phyloP scores from a whole-genome alignment of 2,797 vertebrate genomes.

The Hydrocynus forskahlii region DNA sequence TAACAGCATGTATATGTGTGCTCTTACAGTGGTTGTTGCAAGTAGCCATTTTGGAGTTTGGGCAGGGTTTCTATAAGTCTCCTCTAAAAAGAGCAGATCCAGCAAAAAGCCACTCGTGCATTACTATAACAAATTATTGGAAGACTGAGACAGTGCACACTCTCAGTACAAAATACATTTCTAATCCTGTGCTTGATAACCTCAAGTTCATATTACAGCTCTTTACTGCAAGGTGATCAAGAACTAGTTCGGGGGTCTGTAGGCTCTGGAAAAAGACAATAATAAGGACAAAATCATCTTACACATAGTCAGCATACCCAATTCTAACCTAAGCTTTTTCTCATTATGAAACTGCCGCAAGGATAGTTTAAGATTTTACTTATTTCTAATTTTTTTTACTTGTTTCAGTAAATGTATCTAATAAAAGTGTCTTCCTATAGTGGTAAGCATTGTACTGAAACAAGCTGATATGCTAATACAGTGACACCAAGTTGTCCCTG shows the following conservation, averaged over 20 bases:
- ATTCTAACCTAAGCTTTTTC: too few relatives aligned
- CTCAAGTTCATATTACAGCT: background rate
- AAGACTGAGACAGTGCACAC: background rate
- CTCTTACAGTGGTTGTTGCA: background rate
- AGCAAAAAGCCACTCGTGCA: constrained; percentile 26
- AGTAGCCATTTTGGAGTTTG: background rate
- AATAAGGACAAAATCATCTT: background rate
- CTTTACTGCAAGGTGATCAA: background rate
- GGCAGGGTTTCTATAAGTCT: constrained; percentile 31
- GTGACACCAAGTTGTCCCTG: background rate
- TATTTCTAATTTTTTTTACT: too few relatives aligned
- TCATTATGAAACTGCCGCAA: too few relatives aligned
- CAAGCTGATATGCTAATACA: too few relatives aligned
- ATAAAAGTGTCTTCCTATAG: too few relatives aligned
- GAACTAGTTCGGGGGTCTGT: background rate
- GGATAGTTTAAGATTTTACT: too few relatives aligned
- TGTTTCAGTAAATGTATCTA: too few relatives aligned
- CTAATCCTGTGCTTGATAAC: background rate
- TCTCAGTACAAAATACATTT: background rate
- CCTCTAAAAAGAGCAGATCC: constrained; percentile 40
- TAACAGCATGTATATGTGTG: background rate
- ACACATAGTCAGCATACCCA: too few relatives aligned
- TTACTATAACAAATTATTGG: background rate
- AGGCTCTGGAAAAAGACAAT: background rate
- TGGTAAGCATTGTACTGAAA: too few relatives aligned